Percentiles rank a stretch among this genome's conserved stretches.
Evolutionary conservation across 2,888 invertebrate species (phyloP).

Genomic region (Drosophila ustulata): DNA sequence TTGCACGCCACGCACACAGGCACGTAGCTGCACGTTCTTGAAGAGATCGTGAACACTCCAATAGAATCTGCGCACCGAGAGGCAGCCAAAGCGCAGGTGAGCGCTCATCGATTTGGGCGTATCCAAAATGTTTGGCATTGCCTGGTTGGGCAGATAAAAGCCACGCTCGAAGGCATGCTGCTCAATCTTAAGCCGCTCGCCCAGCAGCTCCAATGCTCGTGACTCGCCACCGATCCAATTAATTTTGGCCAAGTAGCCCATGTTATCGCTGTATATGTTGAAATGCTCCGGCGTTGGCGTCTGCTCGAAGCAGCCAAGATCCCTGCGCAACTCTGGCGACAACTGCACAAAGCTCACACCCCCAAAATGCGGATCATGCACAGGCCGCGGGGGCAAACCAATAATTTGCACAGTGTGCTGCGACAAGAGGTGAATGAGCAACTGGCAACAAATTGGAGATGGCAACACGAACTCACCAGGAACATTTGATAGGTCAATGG

Average conservation of each 20-base stretch:
- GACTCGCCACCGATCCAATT: conserved; percentile 90
- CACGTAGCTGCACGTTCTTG: conserved; percentile 86
- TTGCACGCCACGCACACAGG: conserved; percentile 61
- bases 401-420: conserved; percentile 88
- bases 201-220: conserved; percentile 87
- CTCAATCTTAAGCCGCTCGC: conserved; percentile 87
- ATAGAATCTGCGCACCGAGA: conserved; percentile 90
- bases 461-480: conserved; percentile 85
- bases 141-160: conserved; percentile 89
- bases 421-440: neutral
- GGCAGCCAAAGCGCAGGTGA: conserved; percentile 89
- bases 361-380: conserved; percentile 84
- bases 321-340: conserved; percentile 85
- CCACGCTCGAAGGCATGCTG: conserved; percentile 86
- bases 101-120: conserved; percentile 90
- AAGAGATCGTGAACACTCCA: conserved; percentile 90
- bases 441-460: neutral
- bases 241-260: conserved; percentile 82
- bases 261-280: conserved; percentile 86
- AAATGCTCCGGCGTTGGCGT: conserved; percentile 88
- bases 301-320: conserved; percentile 86
- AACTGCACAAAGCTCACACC: conserved; percentile 86
- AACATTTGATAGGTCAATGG: conserved; percentile 91
- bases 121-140: conserved; percentile 88
- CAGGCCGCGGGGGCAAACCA: conserved; percentile 88